A percentile compares a stretch with the other conserved stretches of the same genome.
phyloP scores from a whole-genome alignment of 2,797 vertebrate species.

The Crossoptilon crossoptilon region DNA sequence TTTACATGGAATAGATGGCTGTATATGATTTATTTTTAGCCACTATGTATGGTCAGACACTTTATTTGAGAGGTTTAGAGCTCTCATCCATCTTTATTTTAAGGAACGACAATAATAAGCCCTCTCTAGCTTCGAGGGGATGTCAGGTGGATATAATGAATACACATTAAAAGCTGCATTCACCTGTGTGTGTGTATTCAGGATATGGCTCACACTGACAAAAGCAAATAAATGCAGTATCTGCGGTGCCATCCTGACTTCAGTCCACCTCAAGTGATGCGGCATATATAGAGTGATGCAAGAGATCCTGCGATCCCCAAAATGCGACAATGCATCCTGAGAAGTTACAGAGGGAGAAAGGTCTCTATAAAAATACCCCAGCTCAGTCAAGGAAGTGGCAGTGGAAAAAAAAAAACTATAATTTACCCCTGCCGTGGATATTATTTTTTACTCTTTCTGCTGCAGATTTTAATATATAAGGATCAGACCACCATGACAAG shows the following conservation, averaged over 20 bases:
- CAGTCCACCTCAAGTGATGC: neutral
- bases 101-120: slow-evolving; percentile 61
- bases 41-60: slow-evolving; percentile 57
- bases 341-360: neutral
- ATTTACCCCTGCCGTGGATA: neutral
- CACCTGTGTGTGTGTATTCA: slow-evolving; percentile 42
- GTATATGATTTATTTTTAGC: slow-evolving; percentile 76
- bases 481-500: neutral
- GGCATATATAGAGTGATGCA: neutral
- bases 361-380: neutral
- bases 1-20: slow-evolving; percentile 74
- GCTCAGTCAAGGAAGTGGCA: rapidly evolving
- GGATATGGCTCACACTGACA: slow-evolving; percentile 25
- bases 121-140: slow-evolving; percentile 44
- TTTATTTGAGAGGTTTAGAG: slow-evolving; percentile 72
- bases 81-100: slow-evolving; percentile 75
- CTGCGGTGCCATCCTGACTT: slow-evolving; percentile 29
- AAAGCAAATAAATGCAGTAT: slow-evolving; percentile 53
- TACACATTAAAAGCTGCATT: slow-evolving; percentile 68
- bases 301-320: neutral
- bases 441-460: neutral
- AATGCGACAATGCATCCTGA: rapidly evolving
- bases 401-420: neutral
- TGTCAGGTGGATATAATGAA: slow-evolving; percentile 70
- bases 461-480: neutral